Evolutionary conservation across 2,113 vertebrate species (phyloP), one percentile per base, ranked within the genome.

Genomic region (Turdus rufiventris): DNA sequence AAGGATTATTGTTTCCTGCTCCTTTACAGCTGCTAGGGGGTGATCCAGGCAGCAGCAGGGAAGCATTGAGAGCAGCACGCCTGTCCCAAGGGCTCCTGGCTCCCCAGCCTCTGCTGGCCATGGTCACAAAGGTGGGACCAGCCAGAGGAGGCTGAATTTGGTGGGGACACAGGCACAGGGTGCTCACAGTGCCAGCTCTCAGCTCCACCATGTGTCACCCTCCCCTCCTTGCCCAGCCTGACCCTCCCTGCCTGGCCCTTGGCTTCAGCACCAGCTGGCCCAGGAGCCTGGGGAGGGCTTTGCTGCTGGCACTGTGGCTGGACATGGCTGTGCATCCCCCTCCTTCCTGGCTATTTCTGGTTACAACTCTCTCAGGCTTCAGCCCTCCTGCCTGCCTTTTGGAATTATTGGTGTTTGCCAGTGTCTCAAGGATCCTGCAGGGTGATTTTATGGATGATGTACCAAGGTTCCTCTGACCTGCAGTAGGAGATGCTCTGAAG

Each of bases 11-110:
- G 5, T 23, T 65, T 77, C 8, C 42, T 29, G 0, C 29, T 61
- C 10, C 3, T 47, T 56, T 51, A 3, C 60, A 40, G 3, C 14
- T 12, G 40, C 14, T 9, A 6, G 4, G 24, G n/a, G 24, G 8
- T 38, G 28, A 12, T 28, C 10, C 70, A 33, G 63, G 33, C 23
- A 43, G 77, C 58, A 47, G 26, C 60, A 15, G 28, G 72, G 42
- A 18, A 0, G 4, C 24, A 13, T 0, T 29, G 67, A 50, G 54
- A 45, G 25, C 72, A 56, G 29, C 48, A 10, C 1, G 0, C 3
- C 76, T 47, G 29, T 54, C 38, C 81, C 2, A 0, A 34, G 88
- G 45, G 54, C 74, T 81, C 45, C 73, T 7, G 1, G 38, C 54
- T 68, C 25, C 28, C 33, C n/a, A 56, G 62, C 36, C 57, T 38